Base-by-base conservation (phyloP, 2,888 invertebrate species). In the Cacoxenus indagator region DNA sequence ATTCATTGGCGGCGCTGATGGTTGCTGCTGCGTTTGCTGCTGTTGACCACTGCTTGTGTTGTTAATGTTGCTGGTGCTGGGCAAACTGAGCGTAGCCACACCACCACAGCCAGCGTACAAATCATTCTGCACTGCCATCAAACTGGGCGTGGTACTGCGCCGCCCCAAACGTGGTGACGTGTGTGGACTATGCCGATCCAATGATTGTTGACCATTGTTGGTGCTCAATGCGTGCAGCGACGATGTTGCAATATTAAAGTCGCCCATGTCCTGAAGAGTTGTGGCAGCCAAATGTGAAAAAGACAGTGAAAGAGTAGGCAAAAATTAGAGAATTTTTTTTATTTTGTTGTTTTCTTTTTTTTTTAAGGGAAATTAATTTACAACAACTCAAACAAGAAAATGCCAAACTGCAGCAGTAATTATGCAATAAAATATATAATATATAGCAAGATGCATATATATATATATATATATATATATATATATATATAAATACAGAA, bases 191-290 rank as follows among this genome's bases (percentile, higher is more conserved):
- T 91, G 89, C 78, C 88, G 88, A 71, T 89, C 89, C 29, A 67
- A 72, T 22, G 78, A 73, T 22, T 76, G 76, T 43, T 37, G 37
- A 14, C 61, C 37, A 9, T 51, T 51, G 6, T 6, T 51, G 65
- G 79, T 81, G 81, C 88, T 88, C 0, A 92, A 86, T 2, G 90
- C 91, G 75, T 90, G 91, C 70, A 92, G 90, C 0, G 91, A 91
- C 2, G 91, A 91, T 1, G 91, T 91, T 0, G 91, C 91, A 14
- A 92, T 91, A 87, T 92, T 92, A 88, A 92, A 92, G 73, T 85
- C 92, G 14, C 91, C 91, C 73, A 86, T 83, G 73, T 92, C 92
- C 92, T 92, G 72, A 68, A 71, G 73, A 62, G 64, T 46, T 48
- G 59, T 55, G 37, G 67, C 43, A 43, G 1, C n/a, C 43, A 43